These are phyloP conservation scores for Microcebus lehilahytsara DNA, from an alignment of 2,113 vertebrate genomes.

Conservation along the genomic window DNA sequence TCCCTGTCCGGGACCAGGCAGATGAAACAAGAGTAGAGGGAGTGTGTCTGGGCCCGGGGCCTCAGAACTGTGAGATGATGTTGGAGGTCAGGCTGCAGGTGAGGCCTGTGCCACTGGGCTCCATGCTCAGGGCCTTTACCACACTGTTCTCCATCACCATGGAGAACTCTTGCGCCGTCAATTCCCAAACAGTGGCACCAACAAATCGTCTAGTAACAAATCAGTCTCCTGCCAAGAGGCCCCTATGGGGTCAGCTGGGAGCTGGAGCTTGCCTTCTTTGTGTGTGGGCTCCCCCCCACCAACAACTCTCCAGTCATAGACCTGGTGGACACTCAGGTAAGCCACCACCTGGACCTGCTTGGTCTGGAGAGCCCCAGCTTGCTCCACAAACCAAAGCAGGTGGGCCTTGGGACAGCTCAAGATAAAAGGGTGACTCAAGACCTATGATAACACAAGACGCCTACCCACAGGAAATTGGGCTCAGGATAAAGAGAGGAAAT, in stretches of 20 bases:
- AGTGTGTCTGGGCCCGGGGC: not conserved
- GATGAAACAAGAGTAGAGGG: not conserved
- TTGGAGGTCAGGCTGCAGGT: no score
- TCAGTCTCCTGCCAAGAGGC: no score
- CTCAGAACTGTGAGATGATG: not conserved
- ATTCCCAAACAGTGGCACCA: no score
- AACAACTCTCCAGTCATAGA: conserved; percentile 84
- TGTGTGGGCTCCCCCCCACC: not conserved
- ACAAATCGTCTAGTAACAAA: no score
- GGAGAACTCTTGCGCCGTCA: no score
- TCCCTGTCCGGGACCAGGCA: not conserved
- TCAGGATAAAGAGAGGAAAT: not conserved
- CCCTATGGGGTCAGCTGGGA: no score
- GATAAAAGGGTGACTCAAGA: not conserved
- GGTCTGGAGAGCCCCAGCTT: conserved; percentile 78
- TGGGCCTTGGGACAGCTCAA: conserved; percentile 79
- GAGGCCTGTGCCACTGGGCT: no score
- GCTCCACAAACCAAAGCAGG: conserved; percentile 83
- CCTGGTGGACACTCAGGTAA: conserved; percentile 85
- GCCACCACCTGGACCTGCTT: conserved; percentile 84
- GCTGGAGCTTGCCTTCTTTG: no score
- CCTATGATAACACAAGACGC: not conserved
- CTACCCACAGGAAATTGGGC: not conserved
- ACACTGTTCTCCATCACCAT: no score
- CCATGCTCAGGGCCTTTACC: no score